These are phyloP conservation scores for Chrysemys picta DNA, from an alignment of 2,113 vertebrate genomes.

Conservation along the genomic window DNA sequence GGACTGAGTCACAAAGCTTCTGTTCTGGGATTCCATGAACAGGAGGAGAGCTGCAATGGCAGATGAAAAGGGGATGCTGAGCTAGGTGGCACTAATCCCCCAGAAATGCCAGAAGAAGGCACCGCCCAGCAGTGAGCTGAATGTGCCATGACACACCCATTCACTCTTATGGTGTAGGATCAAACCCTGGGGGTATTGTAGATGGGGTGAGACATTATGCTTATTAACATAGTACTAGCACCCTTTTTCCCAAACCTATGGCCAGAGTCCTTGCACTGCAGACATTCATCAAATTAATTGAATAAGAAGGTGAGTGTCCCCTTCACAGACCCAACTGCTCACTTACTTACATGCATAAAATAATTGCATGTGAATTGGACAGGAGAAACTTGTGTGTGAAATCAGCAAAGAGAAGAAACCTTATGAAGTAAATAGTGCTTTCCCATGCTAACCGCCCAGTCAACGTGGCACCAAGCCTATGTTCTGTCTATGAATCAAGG, in stretches of 20 bases:
- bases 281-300: conserved; percentile 27
- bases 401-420: background rate
- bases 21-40: background rate
- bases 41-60: background rate
- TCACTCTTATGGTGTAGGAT: background rate
- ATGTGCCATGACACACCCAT: background rate
- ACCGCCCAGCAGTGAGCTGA: background rate
- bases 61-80: background rate
- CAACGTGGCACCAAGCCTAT: conserved; percentile 38
- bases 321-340: background rate
- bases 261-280: background rate
- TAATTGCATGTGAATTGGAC: conserved; percentile 5
- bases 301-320: background rate
- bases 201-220: background rate
- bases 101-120: background rate
- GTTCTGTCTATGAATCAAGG: conserved; percentile 37
- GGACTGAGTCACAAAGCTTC: background rate
- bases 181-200: background rate
- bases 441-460: conserved; percentile 16
- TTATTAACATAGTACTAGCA: background rate
- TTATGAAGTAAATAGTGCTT: background rate
- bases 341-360: background rate
- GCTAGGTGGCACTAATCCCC: background rate
- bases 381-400: conserved; percentile 20
- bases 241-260: background rate